phyloP scores from a whole-genome alignment of 2,797 vertebrate genomes.

The Ctenopoma multispine region DNA sequence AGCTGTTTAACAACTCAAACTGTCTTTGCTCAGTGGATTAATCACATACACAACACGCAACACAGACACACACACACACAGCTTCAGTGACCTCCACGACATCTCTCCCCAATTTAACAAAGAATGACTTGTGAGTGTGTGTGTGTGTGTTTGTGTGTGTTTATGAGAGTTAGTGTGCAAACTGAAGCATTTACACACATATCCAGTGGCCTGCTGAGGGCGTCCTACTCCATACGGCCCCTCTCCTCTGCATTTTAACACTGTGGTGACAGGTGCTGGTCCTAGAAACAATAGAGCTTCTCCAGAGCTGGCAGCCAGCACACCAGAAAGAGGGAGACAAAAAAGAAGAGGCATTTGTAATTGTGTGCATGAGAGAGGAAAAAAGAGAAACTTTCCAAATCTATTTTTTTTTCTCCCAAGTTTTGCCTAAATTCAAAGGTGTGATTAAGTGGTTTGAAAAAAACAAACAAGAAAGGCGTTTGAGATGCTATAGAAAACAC shows the following conservation, averaged over 20 bases:
- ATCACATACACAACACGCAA: slow-evolving; percentile 41
- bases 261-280: slow-evolving; percentile 78
- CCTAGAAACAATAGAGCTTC: slow-evolving; percentile 75
- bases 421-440: slow-evolving; percentile 65
- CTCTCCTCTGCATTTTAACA: slow-evolving; percentile 69
- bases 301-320: slow-evolving; percentile 71
- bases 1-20: slow-evolving; percentile 80
- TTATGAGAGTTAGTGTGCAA: slow-evolving; percentile 33
- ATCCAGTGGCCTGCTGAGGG: slow-evolving; percentile 73
- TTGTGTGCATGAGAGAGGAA: slow-evolving; percentile 28
- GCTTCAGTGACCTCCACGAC: slow-evolving; percentile 59
- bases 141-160: slow-evolving; percentile 35
- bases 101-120: slow-evolving; percentile 56
- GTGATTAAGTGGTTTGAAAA: slow-evolving; percentile 55
- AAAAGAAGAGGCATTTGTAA: slow-evolving; percentile 57
- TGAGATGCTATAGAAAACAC: slow-evolving; percentile 38
- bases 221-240: slow-evolving; percentile 66
- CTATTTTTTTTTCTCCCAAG: slow-evolving; percentile 37
- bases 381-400: slow-evolving; percentile 47
- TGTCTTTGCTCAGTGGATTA: slow-evolving; percentile 75
- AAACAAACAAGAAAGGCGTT: slow-evolving; percentile 29
- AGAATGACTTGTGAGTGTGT: slow-evolving; percentile 53
- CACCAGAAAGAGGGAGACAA: slow-evolving; percentile 40
- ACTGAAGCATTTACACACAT: slow-evolving; percentile 58
- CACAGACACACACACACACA: slow-evolving; percentile 33